These are phyloP conservation scores for Leucania comma DNA, from an alignment of 2,888 invertebrate species.

Conservation along the genomic window DNA sequence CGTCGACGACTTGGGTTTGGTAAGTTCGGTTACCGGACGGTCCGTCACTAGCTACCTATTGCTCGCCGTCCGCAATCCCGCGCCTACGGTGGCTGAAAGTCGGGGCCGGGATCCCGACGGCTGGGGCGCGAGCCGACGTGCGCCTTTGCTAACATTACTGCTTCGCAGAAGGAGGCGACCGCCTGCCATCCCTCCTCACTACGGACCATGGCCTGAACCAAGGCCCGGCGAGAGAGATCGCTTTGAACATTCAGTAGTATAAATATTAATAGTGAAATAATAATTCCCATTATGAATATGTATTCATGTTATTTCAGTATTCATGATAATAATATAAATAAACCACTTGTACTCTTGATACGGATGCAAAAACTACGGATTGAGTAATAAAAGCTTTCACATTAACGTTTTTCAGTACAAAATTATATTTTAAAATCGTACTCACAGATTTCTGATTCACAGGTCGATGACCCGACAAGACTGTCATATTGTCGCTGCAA, in stretches of 20 bases:
- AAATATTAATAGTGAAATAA: not conserved
- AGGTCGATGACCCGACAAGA: not conserved
- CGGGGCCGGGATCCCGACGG: no score
- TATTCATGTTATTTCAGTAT: not conserved
- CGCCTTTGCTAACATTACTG: no score
- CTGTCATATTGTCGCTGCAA: slow-evolving; percentile 2
- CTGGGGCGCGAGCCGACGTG: no score
- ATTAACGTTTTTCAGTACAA: slow-evolving; percentile 3
- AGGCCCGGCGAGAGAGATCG: no score
- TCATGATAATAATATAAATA: not conserved
- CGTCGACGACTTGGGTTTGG: no score
- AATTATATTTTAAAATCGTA: not conserved
- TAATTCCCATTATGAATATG: not conserved
- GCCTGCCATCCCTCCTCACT: no score
- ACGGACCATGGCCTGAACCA: no score
- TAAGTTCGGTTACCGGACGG: no score
- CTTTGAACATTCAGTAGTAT: not conserved
- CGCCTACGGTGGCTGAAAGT: no score
- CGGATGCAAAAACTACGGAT: not conserved
- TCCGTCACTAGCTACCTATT: no score
- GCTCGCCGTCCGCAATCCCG: no score
- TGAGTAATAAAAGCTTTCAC: not conserved
- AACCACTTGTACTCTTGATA: not conserved
- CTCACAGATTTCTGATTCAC: not conserved
- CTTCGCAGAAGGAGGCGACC: no score